Percentiles rank a stretch among this genome's conserved stretches.
These are phyloP conservation scores for Colaptes auratus DNA, from an alignment of 2,113 vertebrate genomes.

Conservation along the genomic window DNA sequence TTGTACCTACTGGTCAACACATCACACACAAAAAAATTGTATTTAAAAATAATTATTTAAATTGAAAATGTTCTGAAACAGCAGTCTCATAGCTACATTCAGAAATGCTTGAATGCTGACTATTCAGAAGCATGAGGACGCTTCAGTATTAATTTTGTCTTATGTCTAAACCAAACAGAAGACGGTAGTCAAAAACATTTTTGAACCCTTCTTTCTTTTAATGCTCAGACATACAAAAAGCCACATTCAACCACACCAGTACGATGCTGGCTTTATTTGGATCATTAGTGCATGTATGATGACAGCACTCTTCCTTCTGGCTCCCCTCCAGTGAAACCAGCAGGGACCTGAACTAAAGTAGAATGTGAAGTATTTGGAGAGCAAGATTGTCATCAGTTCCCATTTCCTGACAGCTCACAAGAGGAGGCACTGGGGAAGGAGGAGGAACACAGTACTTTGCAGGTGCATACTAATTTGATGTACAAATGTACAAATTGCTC, in stretches of 20 bases:
- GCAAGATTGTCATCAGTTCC: constrained; percentile 11
- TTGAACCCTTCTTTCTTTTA: not conserved
- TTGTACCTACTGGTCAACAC: constrained; percentile 83
- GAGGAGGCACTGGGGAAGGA: not conserved
- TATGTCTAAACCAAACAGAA: not conserved
- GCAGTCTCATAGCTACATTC: not conserved
- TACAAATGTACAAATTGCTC: constrained; percentile 3
- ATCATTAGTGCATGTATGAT: not conserved
- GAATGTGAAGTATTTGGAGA: constrained; percentile 41
- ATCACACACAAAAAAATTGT: not conserved
- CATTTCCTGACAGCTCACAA: constrained; percentile 22
- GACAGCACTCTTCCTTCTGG: constrained; percentile 18
- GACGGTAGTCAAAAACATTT: not conserved
- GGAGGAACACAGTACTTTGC: not conserved
- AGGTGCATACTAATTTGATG: constrained; percentile 20
- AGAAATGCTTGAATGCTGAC: not conserved
- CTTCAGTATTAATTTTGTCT: not conserved
- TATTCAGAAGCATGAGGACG: not conserved
- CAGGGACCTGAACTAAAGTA: not conserved
- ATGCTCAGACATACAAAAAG: not conserved
- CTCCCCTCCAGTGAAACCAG: not conserved
- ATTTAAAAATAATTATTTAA: not conserved
- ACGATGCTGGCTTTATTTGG: not conserved
- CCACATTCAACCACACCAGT: not conserved
- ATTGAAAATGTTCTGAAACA: not conserved